Evolutionary conservation across 1,140 invertebrate species (phyloP), one percentile per base, ranked within the genome.

Genomic region (Samia ricini): DNA sequence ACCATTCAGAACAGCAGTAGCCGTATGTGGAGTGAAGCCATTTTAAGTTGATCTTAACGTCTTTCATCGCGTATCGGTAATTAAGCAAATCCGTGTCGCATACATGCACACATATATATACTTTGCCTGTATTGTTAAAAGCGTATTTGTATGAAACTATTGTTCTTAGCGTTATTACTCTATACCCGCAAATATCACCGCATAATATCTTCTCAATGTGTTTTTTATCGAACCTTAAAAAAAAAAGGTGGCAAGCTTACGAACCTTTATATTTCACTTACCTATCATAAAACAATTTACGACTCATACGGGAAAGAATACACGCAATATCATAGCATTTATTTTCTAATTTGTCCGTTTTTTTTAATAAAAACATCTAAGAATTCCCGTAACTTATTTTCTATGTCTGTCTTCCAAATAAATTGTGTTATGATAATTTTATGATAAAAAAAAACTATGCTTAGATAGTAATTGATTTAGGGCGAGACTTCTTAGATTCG

Each of bases 341-440:
- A 55, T 61, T 55, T 23, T 52, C 48, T 21, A 23, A 29, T 61
- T 61, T 26, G 22, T 19, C 48, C 6, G 12, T 36, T 50, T 54
- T 61, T 61, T 61, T 42, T 51, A 63, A 49, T 57, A 63, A 56
- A 10, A 12, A 8, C 24, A 51, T 18, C n/a, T 56, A 22, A 51
- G 55, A 22, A 52, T 8, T 52, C 23, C 54, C 36, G 10, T 65
- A 62, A 62, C 56, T 48, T 51, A 20, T 61, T 61, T 64, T 59
- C 48, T 22, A 56, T 62, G 36, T 12, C 51, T 23, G n/a, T 21
- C 12, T 52, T 20, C n/a, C 8, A 15, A 10, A 52, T 56, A 56
- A 24, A 56, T 56, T 33, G 29, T 26, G n/a, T 24, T 24, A 56
- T 56, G 23, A 26, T 56, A 15, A 42, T 42, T 42, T 42, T 42